A percentile compares a stretch with the other conserved stretches of the same genome.
Conservation (phyloP, 2,888 invertebrate genomes). For the Timema cristinae region DNA sequence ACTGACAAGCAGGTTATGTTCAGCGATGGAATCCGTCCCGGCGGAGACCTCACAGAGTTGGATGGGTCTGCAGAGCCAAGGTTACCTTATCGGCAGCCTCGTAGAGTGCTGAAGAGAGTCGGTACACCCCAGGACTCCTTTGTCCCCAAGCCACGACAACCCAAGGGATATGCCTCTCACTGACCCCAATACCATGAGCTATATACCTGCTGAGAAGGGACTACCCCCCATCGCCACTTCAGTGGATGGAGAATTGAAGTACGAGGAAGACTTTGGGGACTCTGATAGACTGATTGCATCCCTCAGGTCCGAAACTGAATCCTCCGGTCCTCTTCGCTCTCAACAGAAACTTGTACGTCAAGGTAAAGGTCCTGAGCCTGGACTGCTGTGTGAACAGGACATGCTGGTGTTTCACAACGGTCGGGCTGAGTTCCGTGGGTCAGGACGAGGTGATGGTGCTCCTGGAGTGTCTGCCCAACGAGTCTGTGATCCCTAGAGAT, state of each 20-base stretch:
- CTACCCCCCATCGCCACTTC: slow-evolving; percentile 37
- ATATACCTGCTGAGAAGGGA: slow-evolving; percentile 51
- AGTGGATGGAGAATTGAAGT: slow-evolving; percentile 36
- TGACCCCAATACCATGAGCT: slow-evolving; percentile 53
- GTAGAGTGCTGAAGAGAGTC: slow-evolving; percentile 40
- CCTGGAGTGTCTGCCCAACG: slow-evolving; percentile 60
- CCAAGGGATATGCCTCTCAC: slow-evolving; percentile 39
- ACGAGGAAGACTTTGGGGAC: slow-evolving; percentile 50
- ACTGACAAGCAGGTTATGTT: slow-evolving; percentile 72
- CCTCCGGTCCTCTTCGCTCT: slow-evolving; percentile 66
- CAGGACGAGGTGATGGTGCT: slow-evolving; percentile 78
- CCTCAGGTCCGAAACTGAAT: slow-evolving; percentile 52
- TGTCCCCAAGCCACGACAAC: background rate
- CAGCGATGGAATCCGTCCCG: slow-evolving; percentile 83
- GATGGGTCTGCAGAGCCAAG: slow-evolving; percentile 49
- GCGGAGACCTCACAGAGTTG: slow-evolving; percentile 77
- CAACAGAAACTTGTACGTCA: slow-evolving; percentile 68
- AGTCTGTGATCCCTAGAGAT: slow-evolving; percentile 62
- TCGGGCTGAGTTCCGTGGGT: slow-evolving; percentile 72
- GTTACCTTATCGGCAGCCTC: slow-evolving; percentile 38
- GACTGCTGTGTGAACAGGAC: slow-evolving; percentile 69
- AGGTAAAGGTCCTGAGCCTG: slow-evolving; percentile 70
- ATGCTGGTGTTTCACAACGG: slow-evolving; percentile 73
- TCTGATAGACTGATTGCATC: slow-evolving; percentile 53
- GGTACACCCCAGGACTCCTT: slow-evolving; percentile 38